Conservation (phyloP, 2,888 invertebrate genomes). For the Pycnomerus fuliginosus region DNA sequence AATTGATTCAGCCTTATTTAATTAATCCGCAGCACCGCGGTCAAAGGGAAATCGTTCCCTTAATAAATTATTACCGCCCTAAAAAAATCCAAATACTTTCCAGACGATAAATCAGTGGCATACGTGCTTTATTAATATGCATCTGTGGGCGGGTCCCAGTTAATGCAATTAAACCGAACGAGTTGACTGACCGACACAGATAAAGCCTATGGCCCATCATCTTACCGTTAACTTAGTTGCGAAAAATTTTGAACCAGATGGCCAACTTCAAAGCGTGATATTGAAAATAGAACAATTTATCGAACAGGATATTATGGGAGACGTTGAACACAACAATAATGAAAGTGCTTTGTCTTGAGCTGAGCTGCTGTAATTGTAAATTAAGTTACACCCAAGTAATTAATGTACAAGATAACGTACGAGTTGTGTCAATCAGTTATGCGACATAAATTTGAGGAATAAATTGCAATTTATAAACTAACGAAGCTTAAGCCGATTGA, state of each 20-base stretch:
- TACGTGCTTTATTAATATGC: constrained; percentile 52
- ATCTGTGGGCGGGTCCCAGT: constrained; percentile 52
- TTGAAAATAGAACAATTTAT: constrained; percentile 17
- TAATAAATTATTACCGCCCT: neutral
- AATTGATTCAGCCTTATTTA: constrained; percentile 26
- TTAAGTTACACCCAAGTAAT: constrained; percentile 35
- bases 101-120: constrained; percentile 49
- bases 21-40: constrained; percentile 14
- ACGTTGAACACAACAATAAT: constrained; percentile 25
- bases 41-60: constrained; percentile 1
- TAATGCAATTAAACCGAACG: constrained; percentile 51
- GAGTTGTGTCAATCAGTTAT: constrained; percentile 27
- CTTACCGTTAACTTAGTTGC: too few relatives aligned
- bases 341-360: constrained; percentile 30
- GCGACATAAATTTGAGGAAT: constrained; percentile 22
- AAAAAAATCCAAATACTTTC: neutral
- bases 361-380: constrained; percentile 31
- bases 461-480: constrained; percentile 16
- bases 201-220: too few relatives aligned
- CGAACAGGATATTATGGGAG: constrained; percentile 18
- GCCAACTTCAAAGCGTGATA: constrained; percentile 6
- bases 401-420: constrained; percentile 27
- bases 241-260: constrained; percentile 3
- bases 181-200: too few relatives aligned
- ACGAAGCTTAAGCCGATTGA: constrained; percentile 8